These are phyloP conservation scores for Diorhabda elongata DNA, from an alignment of 1,140 invertebrate species.

Conservation along the genomic window DNA sequence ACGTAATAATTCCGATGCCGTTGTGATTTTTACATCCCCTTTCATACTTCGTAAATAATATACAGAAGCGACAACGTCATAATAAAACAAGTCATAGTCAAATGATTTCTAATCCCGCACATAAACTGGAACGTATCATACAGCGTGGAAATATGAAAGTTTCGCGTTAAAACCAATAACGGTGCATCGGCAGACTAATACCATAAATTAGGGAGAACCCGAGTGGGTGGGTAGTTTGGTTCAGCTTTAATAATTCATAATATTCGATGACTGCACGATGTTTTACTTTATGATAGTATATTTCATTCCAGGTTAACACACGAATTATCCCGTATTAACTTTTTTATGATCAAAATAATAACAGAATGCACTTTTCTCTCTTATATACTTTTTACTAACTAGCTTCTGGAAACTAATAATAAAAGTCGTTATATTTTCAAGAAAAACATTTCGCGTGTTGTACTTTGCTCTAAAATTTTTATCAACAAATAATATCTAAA, in stretches of 20 bases:
- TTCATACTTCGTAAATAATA: conserved; percentile 4
- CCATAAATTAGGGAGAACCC: not conserved
- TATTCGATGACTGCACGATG: not conserved
- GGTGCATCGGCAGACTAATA: conserved; percentile 4
- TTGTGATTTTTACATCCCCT: conserved; percentile 6
- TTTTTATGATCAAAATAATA: too few species aligned
- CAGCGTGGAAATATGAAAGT: conserved; percentile 8
- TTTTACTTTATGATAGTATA: not conserved
- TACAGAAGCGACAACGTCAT: conserved; percentile 1
- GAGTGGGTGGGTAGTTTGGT: not conserved
- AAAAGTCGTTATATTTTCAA: too few species aligned
- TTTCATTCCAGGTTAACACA: too few species aligned
- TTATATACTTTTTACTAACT: too few species aligned
- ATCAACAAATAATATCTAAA: too few species aligned
- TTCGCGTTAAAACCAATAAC: conserved; percentile 5
- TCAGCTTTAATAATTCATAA: conserved; percentile 1
- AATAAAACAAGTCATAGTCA: not conserved
- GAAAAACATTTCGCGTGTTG: too few species aligned
- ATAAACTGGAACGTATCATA: conserved; percentile 2
- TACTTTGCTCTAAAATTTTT: too few species aligned
- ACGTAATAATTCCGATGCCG: conserved; percentile 7
- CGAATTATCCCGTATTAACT: too few species aligned
- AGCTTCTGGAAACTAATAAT: too few species aligned
- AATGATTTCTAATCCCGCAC: conserved; percentile 5
- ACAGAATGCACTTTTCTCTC: too few species aligned